These are phyloP conservation scores for Ctenochaetus hawaiiensis DNA, from an alignment of 2,797 vertebrate genomes.

Conservation along the genomic window DNA sequence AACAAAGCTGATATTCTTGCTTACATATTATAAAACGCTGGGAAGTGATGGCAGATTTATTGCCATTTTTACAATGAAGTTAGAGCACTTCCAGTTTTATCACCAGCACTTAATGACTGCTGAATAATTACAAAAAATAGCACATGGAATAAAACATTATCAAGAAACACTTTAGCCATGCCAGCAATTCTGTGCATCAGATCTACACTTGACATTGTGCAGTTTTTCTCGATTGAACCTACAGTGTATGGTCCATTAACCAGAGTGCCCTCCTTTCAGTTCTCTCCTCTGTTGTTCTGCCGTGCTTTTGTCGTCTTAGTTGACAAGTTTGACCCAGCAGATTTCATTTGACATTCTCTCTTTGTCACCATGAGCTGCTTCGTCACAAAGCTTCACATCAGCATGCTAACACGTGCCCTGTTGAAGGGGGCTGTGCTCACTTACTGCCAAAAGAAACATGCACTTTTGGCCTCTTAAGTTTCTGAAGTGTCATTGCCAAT, in stretches of 20 bases:
- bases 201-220: background rate
- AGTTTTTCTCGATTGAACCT: conserved; percentile 17
- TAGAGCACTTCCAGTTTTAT: background rate
- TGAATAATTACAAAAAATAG: background rate
- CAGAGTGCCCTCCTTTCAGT: background rate
- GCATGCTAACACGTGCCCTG: conserved; percentile 36
- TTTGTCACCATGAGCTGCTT: conserved; percentile 43
- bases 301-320: conserved; percentile 40
- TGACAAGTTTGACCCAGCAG: conserved; percentile 31
- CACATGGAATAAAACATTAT: background rate
- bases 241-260: background rate
- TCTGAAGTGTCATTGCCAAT: conserved; percentile 56
- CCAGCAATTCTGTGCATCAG: background rate
- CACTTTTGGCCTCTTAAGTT: conserved; percentile 64
- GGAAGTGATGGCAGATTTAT: conserved; percentile 10
- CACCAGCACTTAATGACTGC: background rate
- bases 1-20: conserved; percentile 4
- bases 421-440: conserved; percentile 20
- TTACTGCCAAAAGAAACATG: conserved; percentile 47
- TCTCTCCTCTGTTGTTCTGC: conserved; percentile 19
- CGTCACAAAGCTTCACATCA: conserved; percentile 43
- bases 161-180: background rate
- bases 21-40: background rate
- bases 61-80: background rate
- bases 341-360: conserved; percentile 38